These are phyloP conservation scores for Minunthozetes semirufus DNA, from an alignment of 2,888 invertebrate species.

Conservation along the genomic window DNA sequence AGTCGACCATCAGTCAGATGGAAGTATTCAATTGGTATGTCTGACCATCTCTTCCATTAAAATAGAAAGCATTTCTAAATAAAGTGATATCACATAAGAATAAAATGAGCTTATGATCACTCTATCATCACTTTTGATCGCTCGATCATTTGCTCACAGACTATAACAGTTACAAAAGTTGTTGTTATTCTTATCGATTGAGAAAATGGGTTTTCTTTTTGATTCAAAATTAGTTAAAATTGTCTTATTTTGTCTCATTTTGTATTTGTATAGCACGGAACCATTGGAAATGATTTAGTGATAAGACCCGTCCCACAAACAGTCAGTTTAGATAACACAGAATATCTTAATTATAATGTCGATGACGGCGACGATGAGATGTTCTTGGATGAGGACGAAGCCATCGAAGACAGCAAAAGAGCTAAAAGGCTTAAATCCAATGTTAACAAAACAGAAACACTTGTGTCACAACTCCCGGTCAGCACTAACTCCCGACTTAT, in stretches of 20 bases:
- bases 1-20: conserved; percentile 71
- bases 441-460: neutral
- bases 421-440: neutral
- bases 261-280: conserved; percentile 64
- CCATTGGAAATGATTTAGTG: conserved; percentile 79
- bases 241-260: neutral
- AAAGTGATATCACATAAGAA: too few species aligned
- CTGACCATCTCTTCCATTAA: neutral
- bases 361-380: conserved; percentile 58
- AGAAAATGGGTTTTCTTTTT: neutral
- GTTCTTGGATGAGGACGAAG: conserved; percentile 61
- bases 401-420: conserved; percentile 42
- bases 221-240: neutral
- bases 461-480: neutral
- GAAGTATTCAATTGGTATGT: conserved; percentile 76
- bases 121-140: too few species aligned
- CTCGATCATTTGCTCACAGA: too few species aligned
- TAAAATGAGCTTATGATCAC: too few species aligned
- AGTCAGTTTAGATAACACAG: conserved; percentile 3
- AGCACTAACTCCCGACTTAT: neutral
- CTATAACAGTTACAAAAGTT: neutral
- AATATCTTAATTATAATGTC: conserved; percentile 31
- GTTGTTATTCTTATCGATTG: neutral
- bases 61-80: too few species aligned
- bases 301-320: conserved; percentile 62